Conservation (phyloP, 2,888 invertebrate genomes). For the Sthenelais limicola region DNA sequence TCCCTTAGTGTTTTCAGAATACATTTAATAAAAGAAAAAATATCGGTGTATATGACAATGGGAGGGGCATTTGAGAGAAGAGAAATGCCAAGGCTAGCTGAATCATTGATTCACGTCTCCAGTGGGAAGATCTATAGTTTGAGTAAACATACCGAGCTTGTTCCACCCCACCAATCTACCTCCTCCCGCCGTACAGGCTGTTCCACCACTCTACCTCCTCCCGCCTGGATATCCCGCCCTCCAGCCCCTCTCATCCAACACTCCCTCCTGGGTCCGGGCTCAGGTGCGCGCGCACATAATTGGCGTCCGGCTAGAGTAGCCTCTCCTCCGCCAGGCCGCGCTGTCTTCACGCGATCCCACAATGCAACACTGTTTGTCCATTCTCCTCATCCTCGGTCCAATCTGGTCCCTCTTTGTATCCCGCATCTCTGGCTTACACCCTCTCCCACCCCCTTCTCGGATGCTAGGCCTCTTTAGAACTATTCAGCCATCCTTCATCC, state of each 20-base stretch:
- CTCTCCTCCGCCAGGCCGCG: not conserved
- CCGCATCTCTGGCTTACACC: not conserved
- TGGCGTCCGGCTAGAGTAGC: not conserved
- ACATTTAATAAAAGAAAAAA: too few species aligned
- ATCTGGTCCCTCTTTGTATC: conserved; percentile 16
- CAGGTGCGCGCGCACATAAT: conserved; percentile 21
- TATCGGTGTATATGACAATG: too few species aligned
- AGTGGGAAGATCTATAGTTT: too few species aligned
- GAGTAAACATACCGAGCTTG: not conserved
- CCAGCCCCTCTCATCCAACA: not conserved
- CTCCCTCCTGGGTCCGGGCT: not conserved
- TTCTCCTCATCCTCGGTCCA: conserved; percentile 21
- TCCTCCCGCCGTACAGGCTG: not conserved
- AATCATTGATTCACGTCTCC: too few species aligned
- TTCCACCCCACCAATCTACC: too few species aligned
- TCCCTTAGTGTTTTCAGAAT: too few species aligned
- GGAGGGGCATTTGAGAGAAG: too few species aligned
- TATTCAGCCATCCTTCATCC: not conserved
- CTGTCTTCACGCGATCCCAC: not conserved
- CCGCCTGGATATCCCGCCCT: not conserved
- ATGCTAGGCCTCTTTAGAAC: not conserved
- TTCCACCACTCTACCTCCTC: not conserved
- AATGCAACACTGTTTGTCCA: conserved; percentile 3
- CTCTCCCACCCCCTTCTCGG: conserved; percentile 13
- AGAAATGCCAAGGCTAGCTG: too few species aligned